phyloP scores from a whole-genome alignment of 2,113 vertebrate genomes.

The Callospermophilus lateralis region DNA sequence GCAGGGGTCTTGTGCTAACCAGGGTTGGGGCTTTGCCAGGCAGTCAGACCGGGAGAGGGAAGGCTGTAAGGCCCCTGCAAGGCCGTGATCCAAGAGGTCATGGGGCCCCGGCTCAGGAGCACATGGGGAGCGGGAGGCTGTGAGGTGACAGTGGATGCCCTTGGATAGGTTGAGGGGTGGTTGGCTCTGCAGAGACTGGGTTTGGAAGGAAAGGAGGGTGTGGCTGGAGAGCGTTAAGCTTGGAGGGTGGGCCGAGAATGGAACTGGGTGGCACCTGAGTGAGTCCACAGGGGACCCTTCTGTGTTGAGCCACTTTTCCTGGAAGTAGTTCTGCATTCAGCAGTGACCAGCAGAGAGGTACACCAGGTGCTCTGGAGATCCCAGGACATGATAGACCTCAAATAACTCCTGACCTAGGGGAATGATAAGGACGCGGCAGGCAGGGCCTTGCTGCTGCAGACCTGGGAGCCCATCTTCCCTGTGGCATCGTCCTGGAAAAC shows the following conservation, averaged over 20 bases:
- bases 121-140: no score
- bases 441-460: no score
- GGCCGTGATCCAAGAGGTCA: no score
- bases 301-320: no score
- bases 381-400: neutral
- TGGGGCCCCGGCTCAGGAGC: no score
- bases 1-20: neutral
- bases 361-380: neutral
- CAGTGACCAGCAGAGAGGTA: no score
- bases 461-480: neutral
- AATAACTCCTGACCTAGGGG: neutral
- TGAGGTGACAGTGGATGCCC: no score
- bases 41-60: neutral
- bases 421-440: neutral
- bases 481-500: no score
- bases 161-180: no score
- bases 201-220: neutral
- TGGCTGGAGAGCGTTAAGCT: neutral
- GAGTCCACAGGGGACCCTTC: neutral
- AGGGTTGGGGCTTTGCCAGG: neutral
- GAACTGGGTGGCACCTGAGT: no score
- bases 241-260: neutral
- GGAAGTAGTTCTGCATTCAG: no score
- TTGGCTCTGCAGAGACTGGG: neutral
- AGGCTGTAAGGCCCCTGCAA: no score